These are phyloP conservation scores for Orycteropus afer DNA, from an alignment of 2,113 vertebrate species.

Conservation along the genomic window DNA sequence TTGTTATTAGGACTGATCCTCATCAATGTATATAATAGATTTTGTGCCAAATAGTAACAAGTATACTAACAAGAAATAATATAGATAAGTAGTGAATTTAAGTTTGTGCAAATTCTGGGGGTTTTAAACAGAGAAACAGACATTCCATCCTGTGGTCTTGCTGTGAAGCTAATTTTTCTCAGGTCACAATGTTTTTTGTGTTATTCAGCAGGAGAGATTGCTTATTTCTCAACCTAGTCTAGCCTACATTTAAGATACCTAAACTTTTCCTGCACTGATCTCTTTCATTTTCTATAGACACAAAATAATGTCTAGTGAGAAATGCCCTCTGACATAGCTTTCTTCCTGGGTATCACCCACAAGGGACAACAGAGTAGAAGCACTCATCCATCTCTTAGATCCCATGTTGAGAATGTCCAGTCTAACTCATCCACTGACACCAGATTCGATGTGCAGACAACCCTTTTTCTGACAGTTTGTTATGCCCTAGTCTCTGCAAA, in stretches of 20 bases:
- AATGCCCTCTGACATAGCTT: background rate
- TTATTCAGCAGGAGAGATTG: background rate
- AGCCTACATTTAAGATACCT: background rate
- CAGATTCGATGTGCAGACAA: background rate
- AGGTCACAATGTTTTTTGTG: background rate
- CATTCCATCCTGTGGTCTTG: background rate
- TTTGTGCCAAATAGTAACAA: background rate
- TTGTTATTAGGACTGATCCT: background rate
- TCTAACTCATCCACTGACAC: background rate
- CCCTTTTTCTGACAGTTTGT: background rate
- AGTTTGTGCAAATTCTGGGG: constrained; percentile 14
- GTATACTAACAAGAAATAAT: background rate
- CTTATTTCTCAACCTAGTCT: background rate
- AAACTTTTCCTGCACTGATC: background rate
- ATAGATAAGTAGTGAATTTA: background rate
- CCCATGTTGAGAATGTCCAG: background rate
- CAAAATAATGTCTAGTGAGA: background rate
- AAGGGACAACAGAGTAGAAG: background rate
- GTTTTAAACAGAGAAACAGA: constrained; percentile 24
- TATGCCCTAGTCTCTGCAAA: background rate
- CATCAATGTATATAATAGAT: background rate
- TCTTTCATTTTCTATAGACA: background rate
- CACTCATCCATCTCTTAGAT: background rate
- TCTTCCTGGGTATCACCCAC: background rate
- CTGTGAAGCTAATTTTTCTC: background rate